A percentile compares a stretch with the other conserved stretches of the same genome.
phyloP scores from a whole-genome alignment of 2,113 vertebrate species.

The Oriolus oriolus region DNA sequence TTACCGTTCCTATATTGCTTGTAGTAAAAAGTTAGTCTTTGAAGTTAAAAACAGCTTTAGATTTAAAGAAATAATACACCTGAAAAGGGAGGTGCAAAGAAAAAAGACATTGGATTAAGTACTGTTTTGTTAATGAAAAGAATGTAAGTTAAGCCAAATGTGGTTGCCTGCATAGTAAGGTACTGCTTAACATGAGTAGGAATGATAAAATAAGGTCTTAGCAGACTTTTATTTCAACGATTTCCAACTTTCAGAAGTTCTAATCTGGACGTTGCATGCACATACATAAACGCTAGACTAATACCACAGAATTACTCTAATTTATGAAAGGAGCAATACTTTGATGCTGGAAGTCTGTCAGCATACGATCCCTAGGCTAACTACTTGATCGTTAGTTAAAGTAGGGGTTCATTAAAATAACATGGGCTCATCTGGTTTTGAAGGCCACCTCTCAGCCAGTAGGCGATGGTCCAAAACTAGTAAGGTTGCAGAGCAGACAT shows the following conservation, averaged over 20 bases:
- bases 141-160: not conserved
- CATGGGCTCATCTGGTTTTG: constrained; percentile 23
- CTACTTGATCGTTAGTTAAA: constrained; percentile 14
- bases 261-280: not conserved
- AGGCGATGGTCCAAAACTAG: not conserved
- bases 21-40: constrained; percentile 44
- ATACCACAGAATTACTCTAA: not conserved
- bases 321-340: not conserved
- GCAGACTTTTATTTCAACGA: not conserved
- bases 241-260: not conserved
- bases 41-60: constrained; percentile 37
- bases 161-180: not conserved
- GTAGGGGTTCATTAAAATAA: constrained; percentile 42
- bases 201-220: not conserved
- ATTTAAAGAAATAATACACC: constrained; percentile 13
- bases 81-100: constrained; percentile 10
- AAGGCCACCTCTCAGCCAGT: not conserved
- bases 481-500: not conserved
- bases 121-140: not conserved
- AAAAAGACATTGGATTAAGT: not conserved
- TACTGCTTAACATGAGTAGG: not conserved
- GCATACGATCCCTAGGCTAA: not conserved
- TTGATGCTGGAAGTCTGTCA: not conserved
- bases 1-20: constrained; percentile 32
- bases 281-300: not conserved